Percentiles rank a stretch among this genome's conserved stretches.
phyloP scores from a whole-genome alignment of 2,113 vertebrate genomes.

The Hippotragus niger region DNA sequence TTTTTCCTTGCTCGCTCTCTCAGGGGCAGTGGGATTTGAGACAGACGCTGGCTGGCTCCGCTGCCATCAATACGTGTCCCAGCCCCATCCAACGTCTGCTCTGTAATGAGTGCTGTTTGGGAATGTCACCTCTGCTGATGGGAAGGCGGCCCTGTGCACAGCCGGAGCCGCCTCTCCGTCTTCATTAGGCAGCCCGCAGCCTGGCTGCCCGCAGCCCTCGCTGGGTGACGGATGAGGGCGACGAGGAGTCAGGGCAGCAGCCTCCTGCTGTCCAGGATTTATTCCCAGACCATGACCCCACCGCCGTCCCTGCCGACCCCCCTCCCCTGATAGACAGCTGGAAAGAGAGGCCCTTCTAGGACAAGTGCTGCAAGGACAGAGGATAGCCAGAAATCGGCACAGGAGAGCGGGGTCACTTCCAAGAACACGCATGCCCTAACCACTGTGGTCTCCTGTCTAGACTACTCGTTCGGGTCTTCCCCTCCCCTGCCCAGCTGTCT shows the following conservation, averaged over 20 bases:
- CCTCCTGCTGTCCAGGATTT: constrained; percentile 70
- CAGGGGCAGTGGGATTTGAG: constrained; percentile 55
- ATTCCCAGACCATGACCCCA: constrained; percentile 68
- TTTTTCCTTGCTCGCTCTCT: constrained; percentile 5
- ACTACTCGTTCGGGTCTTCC: background rate
- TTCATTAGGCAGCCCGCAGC: constrained; percentile 70
- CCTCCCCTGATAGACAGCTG: background rate
- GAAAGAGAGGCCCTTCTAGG: constrained; percentile 6
- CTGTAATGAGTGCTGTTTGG: constrained; percentile 67
- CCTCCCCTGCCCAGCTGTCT: background rate
- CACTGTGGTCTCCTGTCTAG: background rate
- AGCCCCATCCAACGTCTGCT: constrained; percentile 60
- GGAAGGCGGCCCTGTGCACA: constrained; percentile 69
- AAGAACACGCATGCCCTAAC: background rate
- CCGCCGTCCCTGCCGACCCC: background rate
- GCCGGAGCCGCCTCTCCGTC: constrained; percentile 67
- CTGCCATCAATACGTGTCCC: constrained; percentile 71
- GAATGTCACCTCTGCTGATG: constrained; percentile 77
- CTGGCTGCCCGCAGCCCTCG: constrained; percentile 50
- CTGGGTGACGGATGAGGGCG: constrained; percentile 71
- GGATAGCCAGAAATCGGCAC: background rate
- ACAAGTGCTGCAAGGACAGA: constrained; percentile 33
- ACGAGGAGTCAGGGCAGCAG: constrained; percentile 10
- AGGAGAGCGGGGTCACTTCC: background rate
- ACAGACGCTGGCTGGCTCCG: constrained; percentile 65